Evolutionary conservation across 2,888 invertebrate species (phyloP).

Genomic region (Dicyrtoma fusca): DNA sequence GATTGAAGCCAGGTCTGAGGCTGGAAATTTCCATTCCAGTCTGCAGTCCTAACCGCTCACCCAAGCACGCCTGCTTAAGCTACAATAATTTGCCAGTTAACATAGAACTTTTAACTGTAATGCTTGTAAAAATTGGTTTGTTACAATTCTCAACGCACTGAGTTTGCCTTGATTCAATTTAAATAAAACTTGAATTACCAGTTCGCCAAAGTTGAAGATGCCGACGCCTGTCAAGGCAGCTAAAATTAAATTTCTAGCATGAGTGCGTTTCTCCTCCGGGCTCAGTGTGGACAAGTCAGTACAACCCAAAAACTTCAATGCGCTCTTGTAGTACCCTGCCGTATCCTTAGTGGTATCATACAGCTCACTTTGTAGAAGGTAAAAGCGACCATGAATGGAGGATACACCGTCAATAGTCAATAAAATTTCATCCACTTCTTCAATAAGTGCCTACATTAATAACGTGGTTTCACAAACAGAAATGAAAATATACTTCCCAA

Average conservation of each 20-base stretch:
- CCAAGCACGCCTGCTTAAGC: conserved; percentile 92
- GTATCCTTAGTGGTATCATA: conserved; percentile 87
- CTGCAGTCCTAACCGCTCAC: too few relatives aligned
- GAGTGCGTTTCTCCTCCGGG: conserved; percentile 70
- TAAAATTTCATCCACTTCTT: conserved; percentile 79
- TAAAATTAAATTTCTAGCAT: conserved; percentile 88
- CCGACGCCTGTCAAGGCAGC: conserved; percentile 93
- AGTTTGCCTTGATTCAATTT: neutral
- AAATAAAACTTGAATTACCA: conserved; percentile 68
- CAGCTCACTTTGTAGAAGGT: conserved; percentile 88
- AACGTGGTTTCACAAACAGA: too few relatives aligned
- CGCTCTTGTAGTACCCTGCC: conserved; percentile 93
- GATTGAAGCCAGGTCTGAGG: too few relatives aligned
- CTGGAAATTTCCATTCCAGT: too few relatives aligned
- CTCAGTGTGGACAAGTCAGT: conserved; percentile 71
- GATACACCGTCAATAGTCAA: conserved; percentile 91
- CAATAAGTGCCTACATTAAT: conserved; percentile 70
- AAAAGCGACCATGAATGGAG: conserved; percentile 90
- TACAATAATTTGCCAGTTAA: too few relatives aligned
- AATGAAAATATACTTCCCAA: neutral
- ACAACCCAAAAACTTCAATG: conserved; percentile 80
- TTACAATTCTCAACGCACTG: too few relatives aligned
- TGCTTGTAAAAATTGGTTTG: too few relatives aligned
- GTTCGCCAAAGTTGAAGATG: conserved; percentile 95
- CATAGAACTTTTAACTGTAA: too few relatives aligned